A percentile compares a stretch with the other conserved stretches of the same genome.
These are phyloP conservation scores for Setipinna tenuifilis DNA, from an alignment of 2,797 vertebrate genomes.

Conservation along the genomic window DNA sequence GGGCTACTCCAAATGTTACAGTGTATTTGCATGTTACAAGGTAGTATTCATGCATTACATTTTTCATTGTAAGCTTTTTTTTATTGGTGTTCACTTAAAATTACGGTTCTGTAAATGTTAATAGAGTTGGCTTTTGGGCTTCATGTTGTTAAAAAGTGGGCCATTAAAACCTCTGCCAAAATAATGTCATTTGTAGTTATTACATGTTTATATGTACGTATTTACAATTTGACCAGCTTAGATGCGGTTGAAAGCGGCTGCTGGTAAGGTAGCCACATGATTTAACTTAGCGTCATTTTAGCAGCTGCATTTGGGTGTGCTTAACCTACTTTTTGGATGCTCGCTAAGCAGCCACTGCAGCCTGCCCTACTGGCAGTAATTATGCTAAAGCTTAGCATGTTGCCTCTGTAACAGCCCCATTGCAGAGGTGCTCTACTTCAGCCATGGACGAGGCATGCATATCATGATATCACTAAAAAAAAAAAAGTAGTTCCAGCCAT, in stretches of 20 bases:
- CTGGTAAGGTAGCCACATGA: not conserved
- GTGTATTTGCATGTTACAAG: not conserved
- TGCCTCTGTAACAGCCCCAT: not conserved
- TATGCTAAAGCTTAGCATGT: not conserved
- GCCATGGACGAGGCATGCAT: too few relatives aligned
- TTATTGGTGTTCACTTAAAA: not conserved
- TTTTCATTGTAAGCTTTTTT: too few relatives aligned
- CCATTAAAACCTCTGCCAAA: not conserved
- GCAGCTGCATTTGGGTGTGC: not conserved
- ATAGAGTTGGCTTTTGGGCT: not conserved
- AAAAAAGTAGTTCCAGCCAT: too few relatives aligned
- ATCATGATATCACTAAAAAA: too few relatives aligned
- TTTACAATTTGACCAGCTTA: not conserved
- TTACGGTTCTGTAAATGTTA: not conserved
- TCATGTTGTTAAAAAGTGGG: not conserved
- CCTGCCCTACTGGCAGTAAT: not conserved
- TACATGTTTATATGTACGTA: not conserved
- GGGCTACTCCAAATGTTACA: not conserved
- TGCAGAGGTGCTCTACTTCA: not conserved
- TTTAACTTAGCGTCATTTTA: not conserved
- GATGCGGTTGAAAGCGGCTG: not conserved
- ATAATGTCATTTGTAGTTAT: not conserved
- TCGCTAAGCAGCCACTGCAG: not conserved
- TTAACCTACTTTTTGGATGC: conserved; percentile 15
- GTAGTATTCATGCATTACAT: not conserved